Percentiles rank a stretch among this genome's conserved stretches.
phyloP scores from a whole-genome alignment of 1,140 invertebrate species.

The Eciton burchellii region DNA sequence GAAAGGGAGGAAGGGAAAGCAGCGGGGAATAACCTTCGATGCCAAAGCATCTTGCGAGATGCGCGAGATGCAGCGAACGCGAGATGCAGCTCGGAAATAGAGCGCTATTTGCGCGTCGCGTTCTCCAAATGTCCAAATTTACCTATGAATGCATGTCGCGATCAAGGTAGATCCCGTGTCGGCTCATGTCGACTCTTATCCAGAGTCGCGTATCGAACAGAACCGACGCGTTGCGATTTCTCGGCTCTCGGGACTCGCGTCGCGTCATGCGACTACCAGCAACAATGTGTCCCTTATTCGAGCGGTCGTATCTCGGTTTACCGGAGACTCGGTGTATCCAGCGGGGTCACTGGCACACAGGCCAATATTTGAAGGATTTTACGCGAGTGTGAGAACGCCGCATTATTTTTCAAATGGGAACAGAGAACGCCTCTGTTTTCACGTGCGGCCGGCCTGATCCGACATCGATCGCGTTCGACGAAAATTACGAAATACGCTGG shows the following conservation, averaged over 20 bases:
- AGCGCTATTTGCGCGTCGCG: background rate
- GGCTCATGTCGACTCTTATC: conserved; percentile 35
- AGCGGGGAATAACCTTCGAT: background rate
- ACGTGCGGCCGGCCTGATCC: conserved; percentile 50
- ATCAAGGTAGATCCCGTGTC: background rate
- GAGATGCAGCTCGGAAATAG: conserved; percentile 6
- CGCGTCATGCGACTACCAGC: conserved; percentile 36
- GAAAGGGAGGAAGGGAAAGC: no score
- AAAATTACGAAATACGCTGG: conserved; percentile 49
- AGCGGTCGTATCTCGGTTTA: conserved; percentile 56
- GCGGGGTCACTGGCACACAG: conserved; percentile 69
- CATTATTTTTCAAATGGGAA: conserved; percentile 60
- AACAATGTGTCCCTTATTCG: conserved; percentile 62
- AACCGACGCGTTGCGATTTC: conserved; percentile 36
- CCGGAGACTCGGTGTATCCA: conserved; percentile 45
- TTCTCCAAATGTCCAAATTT: background rate
- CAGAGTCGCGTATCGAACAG: conserved; percentile 24
- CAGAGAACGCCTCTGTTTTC: conserved; percentile 71
- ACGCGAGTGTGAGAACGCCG: conserved; percentile 65
- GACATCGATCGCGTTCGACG: conserved; percentile 58
- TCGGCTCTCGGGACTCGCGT: conserved; percentile 41
- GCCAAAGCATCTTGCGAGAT: background rate
- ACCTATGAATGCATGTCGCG: conserved; percentile 12
- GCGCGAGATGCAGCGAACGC: background rate
- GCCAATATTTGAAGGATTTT: conserved; percentile 73